These are phyloP conservation scores for Trissolcus brochymenae DNA, from an alignment of 2,888 invertebrate genomes.

Conservation along the genomic window DNA sequence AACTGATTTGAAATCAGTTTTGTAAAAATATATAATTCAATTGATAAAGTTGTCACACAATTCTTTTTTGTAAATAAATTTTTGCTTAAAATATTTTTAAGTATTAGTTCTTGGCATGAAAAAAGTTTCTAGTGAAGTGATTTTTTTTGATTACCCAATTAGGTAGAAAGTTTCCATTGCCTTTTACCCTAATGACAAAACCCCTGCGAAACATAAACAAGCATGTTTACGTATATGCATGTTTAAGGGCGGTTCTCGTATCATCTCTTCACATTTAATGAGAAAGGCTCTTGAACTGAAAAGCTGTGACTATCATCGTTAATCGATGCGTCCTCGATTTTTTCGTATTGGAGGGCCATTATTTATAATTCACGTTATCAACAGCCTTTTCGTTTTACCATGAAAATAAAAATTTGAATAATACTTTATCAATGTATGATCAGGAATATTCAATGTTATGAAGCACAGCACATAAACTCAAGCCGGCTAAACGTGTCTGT, in stretches of 20 bases:
- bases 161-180: conserved; percentile 49
- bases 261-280: conserved; percentile 47
- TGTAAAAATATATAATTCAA: too few relatives aligned
- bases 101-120: background rate
- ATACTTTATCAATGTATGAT: conserved; percentile 29
- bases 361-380: conserved; percentile 33
- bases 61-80: too few relatives aligned
- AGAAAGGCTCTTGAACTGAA: conserved; percentile 31
- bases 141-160: conserved; percentile 50
- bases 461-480: conserved; percentile 17
- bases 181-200: conserved; percentile 33
- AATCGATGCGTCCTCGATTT: conserved; percentile 29
- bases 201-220: conserved; percentile 56
- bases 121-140: conserved; percentile 18
- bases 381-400: conserved; percentile 3
- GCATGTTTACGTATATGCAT: conserved; percentile 55
- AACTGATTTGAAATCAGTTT: too few relatives aligned
- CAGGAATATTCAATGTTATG: conserved; percentile 24
- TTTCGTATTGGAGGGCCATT: conserved; percentile 36
- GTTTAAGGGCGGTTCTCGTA: conserved; percentile 55
- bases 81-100: too few relatives aligned
- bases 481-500: conserved; percentile 35
- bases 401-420: conserved; percentile 23
- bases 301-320: conserved; percentile 35
- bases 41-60: too few relatives aligned